Evolutionary conservation across 2,797 vertebrate genomes (phyloP), one percentile per base, ranked within the genome.

Genomic region (Myotis pilosus): DNA sequence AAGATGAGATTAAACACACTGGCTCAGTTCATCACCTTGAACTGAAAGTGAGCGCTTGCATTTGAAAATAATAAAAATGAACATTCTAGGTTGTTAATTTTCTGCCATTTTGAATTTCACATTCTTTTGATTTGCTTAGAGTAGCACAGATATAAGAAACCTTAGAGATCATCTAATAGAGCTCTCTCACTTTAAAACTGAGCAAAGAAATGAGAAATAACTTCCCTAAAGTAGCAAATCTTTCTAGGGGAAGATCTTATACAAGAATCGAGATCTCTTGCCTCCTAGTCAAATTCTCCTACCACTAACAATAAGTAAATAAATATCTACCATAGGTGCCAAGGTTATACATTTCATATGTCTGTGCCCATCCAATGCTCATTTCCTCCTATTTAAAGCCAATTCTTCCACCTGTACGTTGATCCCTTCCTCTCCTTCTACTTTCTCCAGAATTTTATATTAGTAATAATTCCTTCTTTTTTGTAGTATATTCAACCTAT

Each of bases 1-100:
- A 84, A 57, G 28, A 87, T 62, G 38, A 93, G n/a, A 71, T 69
- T 69, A 87, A 76, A n/a, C 55, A 64, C 25, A 38, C 53, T 60
- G 55, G 66, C 72, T 89, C 17, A 23, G 15, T 76, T 44, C 22
- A 64, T 87, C 44, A 60, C 23, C 25, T 95, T 81, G 62, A 94
- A 80, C 30, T 53, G 47, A n/a, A 94, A 89, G 38, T 74, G 49
- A 86, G 10, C 57, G 53, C 28, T 76, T 64, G 41, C 30, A 71
- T 76, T 89, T 91, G 71, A 91, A 89, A 94, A 90, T 28, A 71
- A 86, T 60, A 87, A 85, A 68, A 91, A 69, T 44, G 23, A 83
- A 83, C 47, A 79, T 74, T 87, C 44, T 22, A 66, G 84, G 69
- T 91, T 79, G 38, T 51, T 68, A n/a, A 60, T 69, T 76, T 94